A percentile compares a stretch with the other conserved stretches of the same genome.
These are phyloP conservation scores for Leucozona laternaria DNA, from an alignment of 2,888 invertebrate species.

Conservation along the genomic window DNA sequence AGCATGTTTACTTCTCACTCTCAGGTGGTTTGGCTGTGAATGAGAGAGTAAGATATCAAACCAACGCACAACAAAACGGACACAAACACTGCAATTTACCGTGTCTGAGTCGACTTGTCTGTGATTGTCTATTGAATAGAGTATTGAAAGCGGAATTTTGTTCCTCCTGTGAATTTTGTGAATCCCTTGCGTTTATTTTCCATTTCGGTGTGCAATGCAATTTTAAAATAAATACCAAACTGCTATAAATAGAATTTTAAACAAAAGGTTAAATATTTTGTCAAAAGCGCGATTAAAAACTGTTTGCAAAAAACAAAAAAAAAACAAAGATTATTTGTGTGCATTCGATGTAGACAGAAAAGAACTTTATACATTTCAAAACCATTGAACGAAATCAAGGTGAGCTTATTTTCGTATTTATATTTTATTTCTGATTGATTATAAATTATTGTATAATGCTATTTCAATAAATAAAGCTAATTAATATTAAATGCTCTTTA, in stretches of 20 bases:
- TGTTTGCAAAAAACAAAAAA: neutral
- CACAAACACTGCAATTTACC: slow-evolving; percentile 62
- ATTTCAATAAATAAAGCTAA: neutral
- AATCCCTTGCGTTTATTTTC: slow-evolving; percentile 22
- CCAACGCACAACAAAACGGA: neutral
- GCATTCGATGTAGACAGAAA: slow-evolving; percentile 7
- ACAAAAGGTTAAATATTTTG: slow-evolving; percentile 4
- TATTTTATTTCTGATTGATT: neutral
- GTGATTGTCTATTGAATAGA: neutral
- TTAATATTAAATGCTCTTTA: neutral
- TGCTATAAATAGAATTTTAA: slow-evolving; percentile 23
- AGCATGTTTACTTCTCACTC: slow-evolving; percentile 1
- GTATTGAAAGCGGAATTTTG: slow-evolving; percentile 41
- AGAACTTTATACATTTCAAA: neutral
- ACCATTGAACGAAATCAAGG: slow-evolving; percentile 19
- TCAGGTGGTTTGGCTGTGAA: neutral
- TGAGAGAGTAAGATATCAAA: neutral
- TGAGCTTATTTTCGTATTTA: slow-evolving; percentile 9
- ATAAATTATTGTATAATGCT: slow-evolving; percentile 9
- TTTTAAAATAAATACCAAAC: slow-evolving; percentile 27
- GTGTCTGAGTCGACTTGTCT: slow-evolving; percentile 61
- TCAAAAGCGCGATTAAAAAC: slow-evolving; percentile 2
- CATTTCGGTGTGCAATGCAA: slow-evolving; percentile 41
- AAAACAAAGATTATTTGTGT: neutral
- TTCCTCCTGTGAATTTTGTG: slow-evolving; percentile 20